Percentiles rank a stretch among this genome's conserved stretches.
Evolutionary conservation across 2,113 vertebrate genomes (phyloP).

Genomic region (Chaetura pelagica): DNA sequence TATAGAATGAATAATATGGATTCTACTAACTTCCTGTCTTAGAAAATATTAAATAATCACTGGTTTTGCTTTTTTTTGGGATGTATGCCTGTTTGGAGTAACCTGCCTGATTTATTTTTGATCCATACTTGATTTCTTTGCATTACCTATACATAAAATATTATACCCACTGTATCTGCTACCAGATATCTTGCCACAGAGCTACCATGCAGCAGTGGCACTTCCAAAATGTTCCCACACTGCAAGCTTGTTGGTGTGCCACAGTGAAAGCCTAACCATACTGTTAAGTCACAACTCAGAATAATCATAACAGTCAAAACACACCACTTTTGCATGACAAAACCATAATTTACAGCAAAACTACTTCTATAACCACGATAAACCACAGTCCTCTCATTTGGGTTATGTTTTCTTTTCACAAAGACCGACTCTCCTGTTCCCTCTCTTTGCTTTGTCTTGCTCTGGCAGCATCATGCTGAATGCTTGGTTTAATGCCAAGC

Average conservation of each 20-base stretch:
- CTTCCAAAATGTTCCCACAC: background rate
- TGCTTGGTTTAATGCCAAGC: background rate
- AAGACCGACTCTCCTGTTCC: background rate
- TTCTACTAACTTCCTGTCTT: background rate
- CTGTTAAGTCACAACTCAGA: background rate
- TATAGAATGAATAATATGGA: background rate
- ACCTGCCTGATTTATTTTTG: background rate
- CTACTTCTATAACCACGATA: background rate
- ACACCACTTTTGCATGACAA: background rate
- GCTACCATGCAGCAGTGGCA: background rate
- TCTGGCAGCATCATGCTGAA: background rate
- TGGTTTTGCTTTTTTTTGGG: background rate
- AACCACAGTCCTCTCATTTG: accelerated
- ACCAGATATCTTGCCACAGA: background rate
- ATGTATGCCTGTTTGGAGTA: background rate
- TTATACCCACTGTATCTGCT: background rate
- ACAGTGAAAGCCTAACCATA: background rate
- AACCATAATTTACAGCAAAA: background rate
- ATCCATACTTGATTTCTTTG: background rate
- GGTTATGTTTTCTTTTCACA: background rate
- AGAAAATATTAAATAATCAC: background rate
- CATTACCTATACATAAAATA: background rate
- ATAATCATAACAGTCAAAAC: background rate
- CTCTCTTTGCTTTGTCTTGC: accelerated
- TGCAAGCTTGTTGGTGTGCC: background rate